Evolutionary conservation across 2,797 vertebrate genomes (phyloP).

Genomic region (Microchirus variegatus): DNA sequence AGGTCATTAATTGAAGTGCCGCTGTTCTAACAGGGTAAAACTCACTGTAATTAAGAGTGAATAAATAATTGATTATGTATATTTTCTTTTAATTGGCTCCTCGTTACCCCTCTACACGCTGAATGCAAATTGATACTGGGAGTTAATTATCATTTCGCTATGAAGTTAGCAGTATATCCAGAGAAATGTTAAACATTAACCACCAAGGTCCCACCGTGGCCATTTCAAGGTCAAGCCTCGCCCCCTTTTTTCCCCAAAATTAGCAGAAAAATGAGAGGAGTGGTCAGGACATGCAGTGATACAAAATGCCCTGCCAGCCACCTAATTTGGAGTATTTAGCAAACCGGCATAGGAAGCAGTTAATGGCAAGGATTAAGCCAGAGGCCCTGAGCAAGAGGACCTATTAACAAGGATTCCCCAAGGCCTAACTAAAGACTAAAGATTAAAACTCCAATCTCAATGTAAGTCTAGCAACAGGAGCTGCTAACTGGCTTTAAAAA

Average conservation of each 20-base stretch:
- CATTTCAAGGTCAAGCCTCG: constrained; percentile 57
- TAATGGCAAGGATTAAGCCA: constrained; percentile 82
- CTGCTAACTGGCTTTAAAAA: constrained; percentile 43
- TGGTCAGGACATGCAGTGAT: constrained; percentile 64
- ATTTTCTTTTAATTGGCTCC: constrained; percentile 81
- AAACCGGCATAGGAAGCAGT: constrained; percentile 79
- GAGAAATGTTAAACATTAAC: constrained; percentile 61
- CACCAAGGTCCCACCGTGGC: constrained; percentile 58
- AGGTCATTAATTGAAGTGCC: constrained; percentile 82
- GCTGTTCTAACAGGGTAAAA: constrained; percentile 78
- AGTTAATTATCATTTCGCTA: constrained; percentile 79
- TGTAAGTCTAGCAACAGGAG: constrained; percentile 50
- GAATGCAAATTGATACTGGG: constrained; percentile 79
- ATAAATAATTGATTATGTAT: constrained; percentile 87
- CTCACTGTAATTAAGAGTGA: constrained; percentile 80
- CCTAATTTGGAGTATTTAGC: constrained; percentile 83
- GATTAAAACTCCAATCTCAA: constrained; percentile 70
- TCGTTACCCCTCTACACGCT: constrained; percentile 72
- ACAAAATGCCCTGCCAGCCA: constrained; percentile 73
- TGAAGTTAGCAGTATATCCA: constrained; percentile 60
- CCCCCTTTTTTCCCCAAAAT: constrained; percentile 39
- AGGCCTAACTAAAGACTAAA: constrained; percentile 78
- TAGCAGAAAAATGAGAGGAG: constrained; percentile 54
- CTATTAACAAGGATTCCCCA: constrained; percentile 82
- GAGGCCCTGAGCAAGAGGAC: constrained; percentile 76